A percentile compares a stretch with the other conserved stretches of the same genome.
phyloP scores from a whole-genome alignment of 2,797 vertebrate genomes.

The Thripadectes ignobilis region DNA sequence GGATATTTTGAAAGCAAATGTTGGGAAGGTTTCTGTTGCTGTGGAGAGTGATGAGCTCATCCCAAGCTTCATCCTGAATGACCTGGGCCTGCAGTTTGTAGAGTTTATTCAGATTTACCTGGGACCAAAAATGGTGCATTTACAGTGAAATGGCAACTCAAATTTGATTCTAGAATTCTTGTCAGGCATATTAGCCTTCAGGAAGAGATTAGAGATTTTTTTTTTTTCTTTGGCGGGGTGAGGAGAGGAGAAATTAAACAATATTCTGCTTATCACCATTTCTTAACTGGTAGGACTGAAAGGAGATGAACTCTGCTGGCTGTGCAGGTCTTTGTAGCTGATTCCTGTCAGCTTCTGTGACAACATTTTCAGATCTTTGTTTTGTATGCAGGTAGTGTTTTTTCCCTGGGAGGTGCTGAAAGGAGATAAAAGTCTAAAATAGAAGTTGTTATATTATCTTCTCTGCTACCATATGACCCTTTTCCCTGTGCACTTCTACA shows the following conservation, averaged over 20 bases:
- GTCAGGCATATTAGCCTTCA: neutral
- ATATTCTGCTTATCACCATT: neutral
- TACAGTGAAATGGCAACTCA: neutral
- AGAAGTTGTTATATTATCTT: neutral
- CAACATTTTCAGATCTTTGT: neutral
- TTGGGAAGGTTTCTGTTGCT: neutral
- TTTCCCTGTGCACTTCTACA: neutral
- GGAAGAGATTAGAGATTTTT: neutral
- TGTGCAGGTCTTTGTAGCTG: neutral
- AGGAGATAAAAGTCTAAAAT: neutral
- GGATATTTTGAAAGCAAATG: neutral
- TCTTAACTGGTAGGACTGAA: neutral
- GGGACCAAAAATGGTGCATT: neutral
- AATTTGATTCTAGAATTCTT: neutral
- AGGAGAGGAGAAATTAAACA: neutral
- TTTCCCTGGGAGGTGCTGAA: neutral
- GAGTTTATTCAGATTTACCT: neutral
- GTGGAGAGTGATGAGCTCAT: neutral
- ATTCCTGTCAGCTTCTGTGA: neutral
- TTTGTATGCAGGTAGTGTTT: neutral
- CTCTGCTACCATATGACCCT: accelerated
- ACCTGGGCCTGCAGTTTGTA: neutral
- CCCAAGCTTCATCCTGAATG: neutral
- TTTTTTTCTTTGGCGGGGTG: accelerated
- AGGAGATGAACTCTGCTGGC: neutral